A percentile compares a stretch with the other conserved stretches of the same genome.
Conservation (phyloP, 2,797 vertebrate genomes). For the Jordanella pulchra region DNA sequence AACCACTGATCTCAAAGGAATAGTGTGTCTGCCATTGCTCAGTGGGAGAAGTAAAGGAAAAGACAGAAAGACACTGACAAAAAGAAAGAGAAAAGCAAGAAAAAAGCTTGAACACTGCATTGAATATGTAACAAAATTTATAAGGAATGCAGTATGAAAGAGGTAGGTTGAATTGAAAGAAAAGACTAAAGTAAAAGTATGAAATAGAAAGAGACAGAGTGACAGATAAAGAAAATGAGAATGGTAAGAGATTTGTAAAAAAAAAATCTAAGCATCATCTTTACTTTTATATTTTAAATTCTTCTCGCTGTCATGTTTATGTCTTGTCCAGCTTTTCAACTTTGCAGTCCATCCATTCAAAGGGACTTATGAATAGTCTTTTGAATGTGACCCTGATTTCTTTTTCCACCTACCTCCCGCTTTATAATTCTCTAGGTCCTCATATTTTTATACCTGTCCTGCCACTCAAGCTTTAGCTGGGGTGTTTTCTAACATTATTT, state of each 20-base stretch:
- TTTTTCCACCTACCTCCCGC: conserved; percentile 28
- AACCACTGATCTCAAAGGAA: conserved; percentile 55
- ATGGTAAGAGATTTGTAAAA: conserved; percentile 27
- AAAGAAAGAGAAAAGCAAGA: conserved; percentile 47
- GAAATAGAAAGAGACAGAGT: conserved; percentile 44
- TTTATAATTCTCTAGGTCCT: conserved; percentile 34
- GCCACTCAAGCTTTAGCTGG: conserved; percentile 15
- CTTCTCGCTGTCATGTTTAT: conserved; percentile 53
- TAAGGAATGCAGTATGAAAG: conserved; percentile 51
- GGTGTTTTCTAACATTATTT: background rate
- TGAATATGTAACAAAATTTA: conserved; percentile 65
- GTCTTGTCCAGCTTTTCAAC: conserved; percentile 62
- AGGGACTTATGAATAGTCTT: conserved; percentile 60
- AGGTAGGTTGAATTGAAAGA: conserved; percentile 43
- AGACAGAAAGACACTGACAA: conserved; percentile 29
- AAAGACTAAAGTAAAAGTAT: conserved; percentile 50
- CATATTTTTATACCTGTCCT: conserved; percentile 26
- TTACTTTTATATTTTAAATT: conserved; percentile 62
- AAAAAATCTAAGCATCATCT: conserved; percentile 48
- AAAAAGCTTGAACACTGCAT: conserved; percentile 60
- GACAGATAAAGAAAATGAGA: conserved; percentile 37
- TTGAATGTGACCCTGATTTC: conserved; percentile 31
- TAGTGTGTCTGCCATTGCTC: conserved; percentile 56
- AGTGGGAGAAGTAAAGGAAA: conserved; percentile 36
- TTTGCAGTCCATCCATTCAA: conserved; percentile 56